Conservation (phyloP, 2,797 vertebrate genomes). For the Rhinophrynus dorsalis region DNA sequence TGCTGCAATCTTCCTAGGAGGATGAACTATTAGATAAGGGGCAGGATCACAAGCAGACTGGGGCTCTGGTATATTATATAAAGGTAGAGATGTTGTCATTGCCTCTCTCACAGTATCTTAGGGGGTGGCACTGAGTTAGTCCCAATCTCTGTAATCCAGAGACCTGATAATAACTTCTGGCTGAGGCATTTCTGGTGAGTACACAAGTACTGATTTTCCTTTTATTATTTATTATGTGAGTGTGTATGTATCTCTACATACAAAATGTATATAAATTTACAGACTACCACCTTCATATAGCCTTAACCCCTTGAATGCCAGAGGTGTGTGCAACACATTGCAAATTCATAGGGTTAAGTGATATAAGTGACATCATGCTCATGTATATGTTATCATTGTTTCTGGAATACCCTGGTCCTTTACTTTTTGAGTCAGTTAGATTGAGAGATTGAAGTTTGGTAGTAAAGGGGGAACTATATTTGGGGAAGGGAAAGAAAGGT, state of each 20-base stretch:
- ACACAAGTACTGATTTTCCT: neutral
- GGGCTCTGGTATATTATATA: slow-evolving; percentile 22
- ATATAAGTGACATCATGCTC: no score
- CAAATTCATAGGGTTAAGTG: no score
- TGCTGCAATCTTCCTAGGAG: slow-evolving; percentile 7
- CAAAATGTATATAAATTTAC: no score
- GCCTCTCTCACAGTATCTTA: neutral
- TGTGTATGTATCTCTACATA: neutral
- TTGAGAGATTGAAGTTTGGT: no score
- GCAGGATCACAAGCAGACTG: slow-evolving; percentile 12
- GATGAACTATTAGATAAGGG: slow-evolving; percentile 26
- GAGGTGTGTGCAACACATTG: no score
- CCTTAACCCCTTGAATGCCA: no score
- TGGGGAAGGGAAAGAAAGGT: no score
- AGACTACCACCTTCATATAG: no score
- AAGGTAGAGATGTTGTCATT: neutral
- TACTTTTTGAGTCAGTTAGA: no score
- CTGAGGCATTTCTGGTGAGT: slow-evolving; percentile 4
- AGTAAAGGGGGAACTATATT: no score
- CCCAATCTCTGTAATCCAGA: neutral
- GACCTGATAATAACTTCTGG: neutral
- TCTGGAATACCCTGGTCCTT: no score
- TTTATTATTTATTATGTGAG: neutral
- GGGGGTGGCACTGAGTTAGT: neutral
- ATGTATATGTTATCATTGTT: no score